A percentile compares a stretch with the other conserved stretches of the same genome.
Evolutionary conservation across 2,888 invertebrate species (phyloP).

Genomic region (Tipula helvola): DNA sequence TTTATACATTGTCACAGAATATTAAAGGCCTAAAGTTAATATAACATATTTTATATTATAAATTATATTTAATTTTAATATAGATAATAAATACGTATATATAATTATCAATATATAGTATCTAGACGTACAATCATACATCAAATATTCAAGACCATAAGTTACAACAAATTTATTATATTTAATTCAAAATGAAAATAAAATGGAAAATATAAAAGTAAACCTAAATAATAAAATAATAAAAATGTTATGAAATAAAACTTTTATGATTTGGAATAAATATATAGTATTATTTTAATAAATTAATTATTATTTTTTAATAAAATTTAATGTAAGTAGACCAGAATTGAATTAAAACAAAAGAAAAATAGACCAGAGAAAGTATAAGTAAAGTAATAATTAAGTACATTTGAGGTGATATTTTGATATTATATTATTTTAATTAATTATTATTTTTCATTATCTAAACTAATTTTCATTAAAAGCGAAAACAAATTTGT

Average conservation of each 20-base stretch:
- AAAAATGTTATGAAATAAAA: neutral
- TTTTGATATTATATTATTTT: neutral
- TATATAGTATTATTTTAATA: neutral
- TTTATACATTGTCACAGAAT: neutral
- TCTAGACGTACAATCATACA: conserved; percentile 11
- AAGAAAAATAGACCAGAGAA: neutral
- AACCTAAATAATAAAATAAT: neutral
- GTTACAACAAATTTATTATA: conserved; percentile 6
- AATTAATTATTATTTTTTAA: neutral
- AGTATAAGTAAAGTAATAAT: neutral
- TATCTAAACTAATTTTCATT: neutral
- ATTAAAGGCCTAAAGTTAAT: neutral
- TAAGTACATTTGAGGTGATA: neutral
- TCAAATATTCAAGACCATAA: conserved; percentile 10
- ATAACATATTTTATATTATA: neutral
- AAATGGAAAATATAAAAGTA: neutral
- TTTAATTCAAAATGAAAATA: neutral
- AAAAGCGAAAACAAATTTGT: neutral
- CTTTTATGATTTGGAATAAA: neutral
- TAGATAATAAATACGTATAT: neutral
- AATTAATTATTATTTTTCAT: neutral
- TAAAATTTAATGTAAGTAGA: neutral
- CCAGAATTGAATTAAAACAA: neutral
- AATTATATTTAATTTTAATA: neutral
- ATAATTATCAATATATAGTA: conserved; percentile 6